phyloP scores from a whole-genome alignment of 2,888 invertebrate species.

The Dryomyza anilis region DNA sequence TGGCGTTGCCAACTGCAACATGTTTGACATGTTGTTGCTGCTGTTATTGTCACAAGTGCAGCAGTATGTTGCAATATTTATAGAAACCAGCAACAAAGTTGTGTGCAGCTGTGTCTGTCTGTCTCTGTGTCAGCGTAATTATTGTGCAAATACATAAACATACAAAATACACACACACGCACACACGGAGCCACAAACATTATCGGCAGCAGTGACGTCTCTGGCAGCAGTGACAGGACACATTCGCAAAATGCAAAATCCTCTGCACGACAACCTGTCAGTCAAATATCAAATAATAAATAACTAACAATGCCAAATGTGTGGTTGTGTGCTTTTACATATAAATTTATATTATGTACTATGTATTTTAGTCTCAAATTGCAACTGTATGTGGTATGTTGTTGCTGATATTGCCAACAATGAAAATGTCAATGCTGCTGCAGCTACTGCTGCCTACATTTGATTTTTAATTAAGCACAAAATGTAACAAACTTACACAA shows the following conservation, averaged over 20 bases:
- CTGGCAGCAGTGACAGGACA: conserved; percentile 34
- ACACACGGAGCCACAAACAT: neutral
- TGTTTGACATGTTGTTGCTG: conserved; percentile 13
- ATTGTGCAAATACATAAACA: conserved; percentile 1
- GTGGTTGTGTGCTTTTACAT: neutral
- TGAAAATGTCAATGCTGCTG: conserved; percentile 7
- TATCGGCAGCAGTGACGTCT: conserved; percentile 4
- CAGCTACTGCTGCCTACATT: neutral
- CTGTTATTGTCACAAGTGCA: neutral
- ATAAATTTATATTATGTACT: neutral
- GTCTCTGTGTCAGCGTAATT: conserved; percentile 4
- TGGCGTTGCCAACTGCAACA: conserved; percentile 16
- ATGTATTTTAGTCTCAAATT: conserved; percentile 14
- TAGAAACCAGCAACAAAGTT: conserved; percentile 4
- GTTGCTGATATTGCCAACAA: conserved; percentile 11
- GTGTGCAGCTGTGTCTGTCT: neutral
- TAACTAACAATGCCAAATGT: conserved; percentile 22
- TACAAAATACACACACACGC: neutral
- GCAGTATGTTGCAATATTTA: conserved; percentile 11
- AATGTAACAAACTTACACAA: neutral
- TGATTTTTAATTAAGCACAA: conserved; percentile 11
- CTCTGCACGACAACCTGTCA: conserved; percentile 54
- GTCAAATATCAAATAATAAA: conserved; percentile 51
- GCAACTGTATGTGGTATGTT: conserved; percentile 18
- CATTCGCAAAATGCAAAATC: conserved; percentile 39